Evolutionary conservation across 2,797 vertebrate species (phyloP).

Genomic region (Propithecus deckenii): DNA sequence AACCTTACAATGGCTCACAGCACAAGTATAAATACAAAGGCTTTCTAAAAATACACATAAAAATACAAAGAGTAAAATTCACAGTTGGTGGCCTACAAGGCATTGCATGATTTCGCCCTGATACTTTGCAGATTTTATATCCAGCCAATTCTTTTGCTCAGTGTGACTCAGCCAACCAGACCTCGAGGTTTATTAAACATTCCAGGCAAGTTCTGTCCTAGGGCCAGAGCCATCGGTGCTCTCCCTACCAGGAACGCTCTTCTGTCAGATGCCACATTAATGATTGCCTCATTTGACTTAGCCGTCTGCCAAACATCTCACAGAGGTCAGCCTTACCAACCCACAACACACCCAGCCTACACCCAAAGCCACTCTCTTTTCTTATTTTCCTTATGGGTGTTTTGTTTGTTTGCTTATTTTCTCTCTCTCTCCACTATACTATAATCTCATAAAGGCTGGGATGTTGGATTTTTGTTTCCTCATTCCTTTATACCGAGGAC

Average conservation of each 20-base stretch:
- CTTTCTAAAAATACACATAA: background rate
- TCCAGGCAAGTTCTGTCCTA: background rate
- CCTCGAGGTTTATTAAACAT: background rate
- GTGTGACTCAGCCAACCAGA: background rate
- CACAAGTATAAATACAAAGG: fast-evolving
- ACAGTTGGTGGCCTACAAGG: background rate
- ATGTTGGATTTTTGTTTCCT: background rate
- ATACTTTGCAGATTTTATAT: background rate
- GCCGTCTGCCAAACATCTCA: background rate
- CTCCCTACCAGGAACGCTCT: background rate
- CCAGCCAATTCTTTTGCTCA: background rate
- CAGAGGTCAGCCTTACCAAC: background rate
- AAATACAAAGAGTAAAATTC: background rate
- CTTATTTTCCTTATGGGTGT: background rate
- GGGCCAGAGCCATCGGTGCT: background rate
- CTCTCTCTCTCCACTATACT: background rate
- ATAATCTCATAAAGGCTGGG: background rate
- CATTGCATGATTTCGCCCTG: background rate
- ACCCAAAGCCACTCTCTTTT: background rate
- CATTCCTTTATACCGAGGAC: background rate
- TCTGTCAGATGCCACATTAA: background rate
- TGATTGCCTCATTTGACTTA: background rate
- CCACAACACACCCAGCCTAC: too few species aligned
- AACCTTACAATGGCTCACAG: background rate
- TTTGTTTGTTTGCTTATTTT: background rate